Conservation (phyloP, 2,888 invertebrate genomes). For the Balanococcus diminutus region DNA sequence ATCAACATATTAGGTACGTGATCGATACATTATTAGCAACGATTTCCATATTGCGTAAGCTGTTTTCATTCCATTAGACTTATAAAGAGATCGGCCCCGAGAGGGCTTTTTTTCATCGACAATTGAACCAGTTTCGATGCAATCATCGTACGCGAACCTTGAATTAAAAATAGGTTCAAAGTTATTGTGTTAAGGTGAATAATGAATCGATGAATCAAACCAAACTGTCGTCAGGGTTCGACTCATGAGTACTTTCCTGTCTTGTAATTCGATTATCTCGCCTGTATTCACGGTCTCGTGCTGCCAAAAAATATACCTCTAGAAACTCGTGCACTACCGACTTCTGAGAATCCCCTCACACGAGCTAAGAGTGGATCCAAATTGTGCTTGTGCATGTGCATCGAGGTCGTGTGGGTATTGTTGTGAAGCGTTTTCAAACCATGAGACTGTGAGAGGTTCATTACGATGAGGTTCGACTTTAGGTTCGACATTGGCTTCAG, state of each 20-base stretch:
- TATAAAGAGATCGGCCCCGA: too few species aligned
- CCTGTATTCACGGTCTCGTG: background rate
- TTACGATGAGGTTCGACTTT: background rate
- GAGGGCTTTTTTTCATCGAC: background rate
- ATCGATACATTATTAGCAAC: background rate
- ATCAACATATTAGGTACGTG: background rate
- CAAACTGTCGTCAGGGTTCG: background rate
- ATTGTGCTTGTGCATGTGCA: background rate
- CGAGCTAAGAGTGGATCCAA: background rate
- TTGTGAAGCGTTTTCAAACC: too few species aligned
- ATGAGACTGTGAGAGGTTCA: background rate
- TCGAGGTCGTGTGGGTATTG: background rate
- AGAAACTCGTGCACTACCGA: background rate
- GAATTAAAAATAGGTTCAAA: constrained; percentile 34
- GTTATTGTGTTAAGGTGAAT: constrained; percentile 42
- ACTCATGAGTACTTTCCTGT: constrained; percentile 14
- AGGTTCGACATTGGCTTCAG: background rate
- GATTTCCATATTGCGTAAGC: constrained; percentile 14
- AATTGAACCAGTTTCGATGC: constrained; percentile 32
- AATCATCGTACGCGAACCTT: constrained; percentile 16
- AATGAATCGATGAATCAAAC: constrained; percentile 35
- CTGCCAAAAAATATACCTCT: background rate
- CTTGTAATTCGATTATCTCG: background rate
- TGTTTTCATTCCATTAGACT: too few species aligned
- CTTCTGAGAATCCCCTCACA: background rate